Evolutionary conservation across 2,113 vertebrate species (phyloP).

Genomic region (Scolopax mira): DNA sequence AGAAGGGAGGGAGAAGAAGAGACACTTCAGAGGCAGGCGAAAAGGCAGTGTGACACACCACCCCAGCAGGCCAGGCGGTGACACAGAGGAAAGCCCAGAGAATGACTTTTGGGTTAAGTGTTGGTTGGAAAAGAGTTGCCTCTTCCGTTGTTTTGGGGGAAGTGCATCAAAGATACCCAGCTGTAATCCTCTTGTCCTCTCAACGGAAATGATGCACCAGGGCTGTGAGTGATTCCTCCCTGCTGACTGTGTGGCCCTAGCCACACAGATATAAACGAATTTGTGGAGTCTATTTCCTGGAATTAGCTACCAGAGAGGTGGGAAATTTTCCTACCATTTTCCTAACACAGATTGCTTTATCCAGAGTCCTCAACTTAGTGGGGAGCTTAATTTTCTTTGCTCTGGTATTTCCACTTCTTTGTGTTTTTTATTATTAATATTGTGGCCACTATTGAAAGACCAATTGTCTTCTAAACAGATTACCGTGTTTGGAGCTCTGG

Average conservation of each 20-base stretch:
- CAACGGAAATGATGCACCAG: rapidly evolving
- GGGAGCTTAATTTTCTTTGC: neutral
- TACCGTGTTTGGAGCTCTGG: neutral
- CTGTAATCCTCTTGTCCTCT: neutral
- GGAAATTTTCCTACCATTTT: neutral
- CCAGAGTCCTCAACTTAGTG: neutral
- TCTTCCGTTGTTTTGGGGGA: neutral
- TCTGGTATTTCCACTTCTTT: neutral
- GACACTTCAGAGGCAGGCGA: neutral
- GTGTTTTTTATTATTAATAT: neutral
- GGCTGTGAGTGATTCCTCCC: neutral
- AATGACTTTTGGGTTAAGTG: neutral
- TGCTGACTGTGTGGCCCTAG: neutral
- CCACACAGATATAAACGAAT: neutral
- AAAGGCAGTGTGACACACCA: neutral
- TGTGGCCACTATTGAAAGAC: neutral
- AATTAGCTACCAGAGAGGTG: neutral
- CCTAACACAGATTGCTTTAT: neutral
- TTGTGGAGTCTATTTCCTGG: neutral
- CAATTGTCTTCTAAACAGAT: neutral
- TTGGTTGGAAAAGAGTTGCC: neutral
- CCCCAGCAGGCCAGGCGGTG: rapidly evolving
- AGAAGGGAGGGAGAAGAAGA: neutral
- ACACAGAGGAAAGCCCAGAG: neutral
- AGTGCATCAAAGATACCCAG: neutral